Base-by-base conservation (phyloP, 2,888 invertebrate genomes). In the Thereva unica region DNA sequence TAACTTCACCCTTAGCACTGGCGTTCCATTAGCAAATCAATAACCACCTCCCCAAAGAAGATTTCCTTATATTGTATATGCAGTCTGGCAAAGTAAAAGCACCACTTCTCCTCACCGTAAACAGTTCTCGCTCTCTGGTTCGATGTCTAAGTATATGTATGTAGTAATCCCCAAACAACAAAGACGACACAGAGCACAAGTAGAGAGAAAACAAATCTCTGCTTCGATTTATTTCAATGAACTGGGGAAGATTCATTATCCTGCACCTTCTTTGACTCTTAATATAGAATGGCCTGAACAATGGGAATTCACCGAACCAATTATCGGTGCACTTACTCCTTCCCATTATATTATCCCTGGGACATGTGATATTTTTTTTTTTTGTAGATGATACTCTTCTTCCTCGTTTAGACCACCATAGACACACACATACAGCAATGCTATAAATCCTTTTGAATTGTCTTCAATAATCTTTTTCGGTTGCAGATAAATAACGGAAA, bases 401-500 rank as follows among this genome's bases (percentile, higher is more conserved):
- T 47, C 53, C 45, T 56, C 37, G 41, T 49, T 49, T 49, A 35
- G 12, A n/a, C 34, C 56, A 10, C 10, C 55, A 52, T 63, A 49
- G 56, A 56, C 64, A n/a, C n/a, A n/a, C 23, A 23, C 23, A 23
- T 42, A 42, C 64, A 64, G 40, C 63, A 54, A 44, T 8, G 8
- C 59, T 37, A 59, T 59, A 59, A 59, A 59, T 59, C 50, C 9
- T 38, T 47, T 50, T 41, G 50, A 66, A 69, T 53, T 55, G 64
- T 56, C 68, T 65, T 68, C 70, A 66, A 69, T 69, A 69, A 70
- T 67, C 70, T 67, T 69, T 23, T 70, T 65, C 65, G 57, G 65
- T 49, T 67, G 67, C 67, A 59, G 64, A 67, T 66, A 68, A 70
- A 70, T 68, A 66, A 68, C 57, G 54, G 67, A 67, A 68, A 68